Conservation (phyloP, 1,140 invertebrate species). For the Hirudo medicinalis region DNA sequence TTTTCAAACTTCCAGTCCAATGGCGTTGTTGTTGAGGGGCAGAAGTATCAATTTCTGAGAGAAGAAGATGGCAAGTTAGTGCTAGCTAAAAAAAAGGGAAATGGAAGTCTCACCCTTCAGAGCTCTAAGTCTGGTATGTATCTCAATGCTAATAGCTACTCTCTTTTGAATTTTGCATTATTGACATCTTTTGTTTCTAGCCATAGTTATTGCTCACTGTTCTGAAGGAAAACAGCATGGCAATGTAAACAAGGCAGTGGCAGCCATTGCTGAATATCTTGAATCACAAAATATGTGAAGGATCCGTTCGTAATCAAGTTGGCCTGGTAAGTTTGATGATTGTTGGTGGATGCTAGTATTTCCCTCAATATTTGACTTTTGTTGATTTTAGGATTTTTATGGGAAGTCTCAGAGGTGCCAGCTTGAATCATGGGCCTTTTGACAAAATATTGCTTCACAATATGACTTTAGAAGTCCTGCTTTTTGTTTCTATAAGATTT, state of each 20-base stretch:
- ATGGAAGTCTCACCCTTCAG: conserved; percentile 16
- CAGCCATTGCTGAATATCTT: conserved; percentile 14
- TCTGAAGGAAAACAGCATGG: conserved; percentile 22
- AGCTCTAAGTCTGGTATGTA: conserved; percentile 15
- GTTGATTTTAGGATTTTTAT: too few relatives aligned
- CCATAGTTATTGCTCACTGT: conserved; percentile 22
- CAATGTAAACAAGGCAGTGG: conserved; percentile 22
- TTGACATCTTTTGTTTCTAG: background rate
- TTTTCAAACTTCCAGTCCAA: conserved; percentile 9
- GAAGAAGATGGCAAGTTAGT: conserved; percentile 20
- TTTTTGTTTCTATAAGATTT: too few relatives aligned
- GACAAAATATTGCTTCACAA: too few relatives aligned
- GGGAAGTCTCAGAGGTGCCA: too few relatives aligned
- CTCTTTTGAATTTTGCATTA: background rate
- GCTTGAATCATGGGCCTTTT: too few relatives aligned
- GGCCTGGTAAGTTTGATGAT: too few relatives aligned
- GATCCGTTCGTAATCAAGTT: too few relatives aligned
- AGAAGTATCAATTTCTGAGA: conserved; percentile 20
- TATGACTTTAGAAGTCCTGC: too few relatives aligned
- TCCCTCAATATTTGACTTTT: too few relatives aligned
- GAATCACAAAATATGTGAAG: conserved; percentile 15
- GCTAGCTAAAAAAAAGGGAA: conserved; percentile 19
- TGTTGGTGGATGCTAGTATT: too few relatives aligned
- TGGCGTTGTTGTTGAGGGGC: conserved; percentile 12
- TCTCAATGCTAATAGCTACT: background rate